Evolutionary conservation across 2,797 vertebrate species (phyloP).

Genomic region (Denticeps clupeoides): DNA sequence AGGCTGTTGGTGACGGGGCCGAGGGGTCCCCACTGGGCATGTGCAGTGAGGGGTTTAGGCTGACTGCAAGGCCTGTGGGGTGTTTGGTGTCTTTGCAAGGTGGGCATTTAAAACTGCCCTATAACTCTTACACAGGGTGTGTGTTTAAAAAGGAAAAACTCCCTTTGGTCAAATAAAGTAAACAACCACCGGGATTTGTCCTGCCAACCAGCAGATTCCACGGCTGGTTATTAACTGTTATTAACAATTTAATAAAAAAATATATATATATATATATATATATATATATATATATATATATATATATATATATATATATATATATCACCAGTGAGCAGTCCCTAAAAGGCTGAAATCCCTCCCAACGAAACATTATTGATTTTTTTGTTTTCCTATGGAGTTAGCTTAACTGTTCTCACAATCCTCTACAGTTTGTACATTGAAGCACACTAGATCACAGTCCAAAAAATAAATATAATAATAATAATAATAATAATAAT

Average conservation of each 20-base stretch:
- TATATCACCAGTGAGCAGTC: conserved; percentile 12
- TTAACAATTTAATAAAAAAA: too few relatives aligned
- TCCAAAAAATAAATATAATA: conserved; percentile 19
- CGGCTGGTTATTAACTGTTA: too few relatives aligned
- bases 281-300: too few relatives aligned
- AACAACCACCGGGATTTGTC: background rate
- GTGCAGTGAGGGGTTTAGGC: background rate
- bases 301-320: too few relatives aligned
- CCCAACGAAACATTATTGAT: conserved; percentile 29
- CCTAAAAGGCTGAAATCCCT: conserved; percentile 17
- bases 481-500: conserved; percentile 17
- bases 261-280: too few relatives aligned
- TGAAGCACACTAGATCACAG: conserved; percentile 14
- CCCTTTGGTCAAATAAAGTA: conserved; percentile 2
- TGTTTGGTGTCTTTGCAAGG: background rate
- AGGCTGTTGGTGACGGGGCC: background rate
- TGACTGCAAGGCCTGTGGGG: background rate
- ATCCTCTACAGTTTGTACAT: conserved; percentile 23
- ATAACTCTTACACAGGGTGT: conserved; percentile 7
- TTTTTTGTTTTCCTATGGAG: conserved; percentile 10
- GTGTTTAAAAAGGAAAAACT: conserved; percentile 21
- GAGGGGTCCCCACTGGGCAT: background rate
- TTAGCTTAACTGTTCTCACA: conserved; percentile 7
- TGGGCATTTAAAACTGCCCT: background rate
- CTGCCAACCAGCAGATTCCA: too few relatives aligned